Conservation (phyloP, 2,888 invertebrate species). For the Lycia hirtaria region DNA sequence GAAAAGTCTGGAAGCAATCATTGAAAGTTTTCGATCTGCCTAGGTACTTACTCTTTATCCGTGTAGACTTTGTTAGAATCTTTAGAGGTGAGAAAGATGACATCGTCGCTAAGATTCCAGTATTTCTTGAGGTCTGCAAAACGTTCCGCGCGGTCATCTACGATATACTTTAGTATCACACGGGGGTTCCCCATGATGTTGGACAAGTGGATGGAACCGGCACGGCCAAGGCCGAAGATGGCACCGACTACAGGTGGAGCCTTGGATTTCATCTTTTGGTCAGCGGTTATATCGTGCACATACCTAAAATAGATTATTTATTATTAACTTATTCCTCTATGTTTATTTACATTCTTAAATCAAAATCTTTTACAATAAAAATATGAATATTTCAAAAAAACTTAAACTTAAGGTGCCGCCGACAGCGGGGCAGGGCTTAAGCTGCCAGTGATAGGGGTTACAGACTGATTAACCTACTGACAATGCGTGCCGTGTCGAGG, state of each 20-base stretch:
- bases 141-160: conserved; percentile 80
- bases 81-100: conserved; percentile 75
- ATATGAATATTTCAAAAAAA: too few species aligned
- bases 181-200: conserved; percentile 78
- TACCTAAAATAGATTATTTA: too few species aligned
- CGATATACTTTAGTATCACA: conserved; percentile 81
- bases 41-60: conserved; percentile 81
- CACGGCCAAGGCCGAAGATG: conserved; percentile 86
- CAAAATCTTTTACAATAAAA: too few species aligned
- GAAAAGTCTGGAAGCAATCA: too few species aligned
- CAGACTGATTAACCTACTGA: too few species aligned
- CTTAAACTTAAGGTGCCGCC: too few species aligned
- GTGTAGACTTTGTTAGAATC: conserved; percentile 78
- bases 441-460: too few species aligned
- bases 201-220: conserved; percentile 86
- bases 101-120: conserved; percentile 77
- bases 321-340: too few species aligned
- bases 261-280: conserved; percentile 46
- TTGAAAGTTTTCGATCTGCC: too few species aligned
- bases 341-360: too few species aligned
- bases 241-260: conserved; percentile 73
- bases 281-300: conserved; percentile 63
- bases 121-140: conserved; percentile 74
- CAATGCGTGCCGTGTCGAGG: too few species aligned
- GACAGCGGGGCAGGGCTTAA: too few species aligned